Evolutionary conservation across 2,888 invertebrate species (phyloP).

Genomic region (Philonicus albiceps): DNA sequence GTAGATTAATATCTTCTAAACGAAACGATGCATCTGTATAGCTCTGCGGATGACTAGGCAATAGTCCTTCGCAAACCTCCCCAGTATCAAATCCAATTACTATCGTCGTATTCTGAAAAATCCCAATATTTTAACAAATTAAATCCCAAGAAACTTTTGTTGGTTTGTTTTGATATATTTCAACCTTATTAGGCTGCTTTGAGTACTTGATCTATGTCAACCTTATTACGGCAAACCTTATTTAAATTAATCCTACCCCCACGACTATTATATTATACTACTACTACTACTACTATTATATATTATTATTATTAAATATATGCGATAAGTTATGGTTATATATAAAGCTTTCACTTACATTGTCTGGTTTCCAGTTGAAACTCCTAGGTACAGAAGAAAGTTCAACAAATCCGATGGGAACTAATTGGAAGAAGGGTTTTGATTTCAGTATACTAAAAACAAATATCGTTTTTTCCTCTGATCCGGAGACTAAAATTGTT

Average conservation of each 20-base stretch:
- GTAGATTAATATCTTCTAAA: slow-evolving; percentile 58
- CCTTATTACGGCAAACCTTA: too few species aligned
- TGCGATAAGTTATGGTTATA: neutral
- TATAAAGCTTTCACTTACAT: slow-evolving; percentile 58
- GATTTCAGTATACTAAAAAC: slow-evolving; percentile 65
- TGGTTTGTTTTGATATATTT: too few species aligned
- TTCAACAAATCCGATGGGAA: slow-evolving; percentile 74
- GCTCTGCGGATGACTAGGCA: slow-evolving; percentile 62
- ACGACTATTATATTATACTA: too few species aligned
- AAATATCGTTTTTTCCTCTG: slow-evolving; percentile 75
- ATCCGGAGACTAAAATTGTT: slow-evolving; percentile 71
- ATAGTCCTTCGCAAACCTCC: slow-evolving; percentile 66
- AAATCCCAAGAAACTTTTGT: too few species aligned
- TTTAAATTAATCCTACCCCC: too few species aligned
- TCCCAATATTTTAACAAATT: neutral
- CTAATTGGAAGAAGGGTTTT: slow-evolving; percentile 63
- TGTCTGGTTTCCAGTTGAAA: slow-evolving; percentile 73
- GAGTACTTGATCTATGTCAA: too few species aligned
- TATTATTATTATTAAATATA: too few species aligned
- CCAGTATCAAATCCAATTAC: slow-evolving; percentile 68
- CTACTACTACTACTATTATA: too few species aligned
- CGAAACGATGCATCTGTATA: slow-evolving; percentile 65
- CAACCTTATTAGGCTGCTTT: too few species aligned
- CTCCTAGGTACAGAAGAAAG: slow-evolving; percentile 71
- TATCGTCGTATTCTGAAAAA: slow-evolving; percentile 50